These are phyloP conservation scores for Falcaria lacertinaria DNA, from an alignment of 2,888 invertebrate species.

Conservation along the genomic window DNA sequence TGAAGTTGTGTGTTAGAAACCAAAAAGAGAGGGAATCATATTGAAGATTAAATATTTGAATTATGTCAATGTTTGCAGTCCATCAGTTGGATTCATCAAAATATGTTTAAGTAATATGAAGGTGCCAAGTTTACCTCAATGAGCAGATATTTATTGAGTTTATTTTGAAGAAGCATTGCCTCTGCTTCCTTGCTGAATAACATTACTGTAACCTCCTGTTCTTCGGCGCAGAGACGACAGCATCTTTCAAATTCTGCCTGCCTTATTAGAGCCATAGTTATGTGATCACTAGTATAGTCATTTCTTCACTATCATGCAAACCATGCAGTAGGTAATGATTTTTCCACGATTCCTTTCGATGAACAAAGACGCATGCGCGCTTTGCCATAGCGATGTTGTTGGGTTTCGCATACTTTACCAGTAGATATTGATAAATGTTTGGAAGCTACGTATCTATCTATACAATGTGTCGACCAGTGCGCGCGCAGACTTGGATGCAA, in stretches of 20 bases:
- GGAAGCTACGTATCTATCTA: no score
- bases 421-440: no score
- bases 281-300: constrained; percentile 12
- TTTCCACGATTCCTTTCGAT: constrained; percentile 35
- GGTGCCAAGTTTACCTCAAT: constrained; percentile 73
- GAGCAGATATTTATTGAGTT: constrained; percentile 84
- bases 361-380: constrained; percentile 54
- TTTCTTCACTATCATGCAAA: constrained; percentile 19
- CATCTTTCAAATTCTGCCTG: constrained; percentile 59
- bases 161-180: constrained; percentile 81
- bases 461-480: no score
- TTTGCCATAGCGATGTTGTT: constrained; percentile 38
- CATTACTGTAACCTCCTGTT: constrained; percentile 80
- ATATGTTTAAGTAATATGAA: neutral
- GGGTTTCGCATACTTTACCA: constrained; percentile 44
- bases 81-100: no score
- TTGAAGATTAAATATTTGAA: no score
- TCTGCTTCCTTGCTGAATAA: constrained; percentile 84
- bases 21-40: no score
- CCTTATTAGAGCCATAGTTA: constrained; percentile 32
- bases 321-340: constrained; percentile 54
- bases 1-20: no score
- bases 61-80: no score
- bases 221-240: constrained; percentile 83
- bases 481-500: no score